These are phyloP conservation scores for Cydia pomonella DNA, from an alignment of 1,140 invertebrate species.

Conservation along the genomic window DNA sequence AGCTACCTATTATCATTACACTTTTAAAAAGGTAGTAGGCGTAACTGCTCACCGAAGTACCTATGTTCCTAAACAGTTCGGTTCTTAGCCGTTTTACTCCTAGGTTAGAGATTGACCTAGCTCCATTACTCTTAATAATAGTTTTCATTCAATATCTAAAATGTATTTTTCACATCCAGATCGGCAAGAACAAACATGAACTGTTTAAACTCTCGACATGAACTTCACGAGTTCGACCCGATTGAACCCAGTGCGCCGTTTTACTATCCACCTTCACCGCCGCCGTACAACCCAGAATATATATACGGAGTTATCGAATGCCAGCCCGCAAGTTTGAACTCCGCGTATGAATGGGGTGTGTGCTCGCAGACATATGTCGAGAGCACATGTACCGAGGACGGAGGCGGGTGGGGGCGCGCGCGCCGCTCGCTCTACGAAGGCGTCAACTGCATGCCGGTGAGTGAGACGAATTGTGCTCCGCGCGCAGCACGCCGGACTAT, in stretches of 20 bases:
- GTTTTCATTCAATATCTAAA: neutral
- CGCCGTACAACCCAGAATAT: conserved; percentile 63
- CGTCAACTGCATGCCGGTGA: conserved; percentile 71
- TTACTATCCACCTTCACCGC: conserved; percentile 59
- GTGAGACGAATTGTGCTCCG: conserved; percentile 60
- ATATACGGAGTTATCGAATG: conserved; percentile 50
- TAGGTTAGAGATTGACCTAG: neutral
- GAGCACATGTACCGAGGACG: conserved; percentile 49
- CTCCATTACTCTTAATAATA: neutral
- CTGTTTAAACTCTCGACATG: conserved; percentile 55
- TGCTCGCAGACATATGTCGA: conserved; percentile 46
- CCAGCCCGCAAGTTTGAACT: conserved; percentile 38
- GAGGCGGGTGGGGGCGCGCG: conserved; percentile 51
- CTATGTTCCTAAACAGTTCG: neutral
- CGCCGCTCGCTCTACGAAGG: conserved; percentile 69
- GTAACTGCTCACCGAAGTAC: conserved; percentile 12
- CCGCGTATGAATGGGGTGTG: conserved; percentile 41
- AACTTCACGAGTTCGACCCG: conserved; percentile 47
- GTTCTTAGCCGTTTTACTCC: neutral
- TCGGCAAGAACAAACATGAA: conserved; percentile 51
- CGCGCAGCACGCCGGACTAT: conserved; percentile 51
- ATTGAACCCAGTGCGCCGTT: conserved; percentile 52
- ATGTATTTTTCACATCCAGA: conserved; percentile 24
- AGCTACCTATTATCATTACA: conserved; percentile 2
- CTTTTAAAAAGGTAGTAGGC: conserved; percentile 13